phyloP scores from a whole-genome alignment of 2,888 invertebrate genomes.

The Eugnorisma glareosa region DNA sequence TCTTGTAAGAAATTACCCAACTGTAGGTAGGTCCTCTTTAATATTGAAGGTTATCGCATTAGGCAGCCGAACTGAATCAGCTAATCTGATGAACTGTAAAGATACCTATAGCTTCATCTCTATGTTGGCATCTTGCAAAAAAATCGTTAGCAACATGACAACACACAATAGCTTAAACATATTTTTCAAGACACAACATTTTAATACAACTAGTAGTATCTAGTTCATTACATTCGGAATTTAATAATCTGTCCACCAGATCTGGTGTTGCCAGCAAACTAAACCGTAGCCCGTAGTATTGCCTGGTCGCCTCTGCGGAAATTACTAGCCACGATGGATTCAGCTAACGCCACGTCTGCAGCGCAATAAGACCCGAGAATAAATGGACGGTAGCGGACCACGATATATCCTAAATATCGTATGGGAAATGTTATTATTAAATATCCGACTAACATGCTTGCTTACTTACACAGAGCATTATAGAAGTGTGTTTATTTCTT shows the following conservation, averaged over 20 bases:
- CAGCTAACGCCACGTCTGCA: slow-evolving; percentile 65
- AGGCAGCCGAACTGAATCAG: neutral
- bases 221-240: neutral
- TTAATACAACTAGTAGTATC: neutral
- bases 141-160: too few relatives aligned
- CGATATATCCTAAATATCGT: slow-evolving; percentile 60
- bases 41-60: slow-evolving; percentile 1
- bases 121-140: neutral
- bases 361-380: slow-evolving; percentile 65
- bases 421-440: slow-evolving; percentile 64
- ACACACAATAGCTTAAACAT: too few relatives aligned
- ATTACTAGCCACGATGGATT: slow-evolving; percentile 75
- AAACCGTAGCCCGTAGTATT: slow-evolving; percentile 44
- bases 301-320: slow-evolving; percentile 71
- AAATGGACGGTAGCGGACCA: slow-evolving; percentile 57
- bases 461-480: slow-evolving; percentile 23
- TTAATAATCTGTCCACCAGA: slow-evolving; percentile 25
- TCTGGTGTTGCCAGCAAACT: slow-evolving; percentile 35
- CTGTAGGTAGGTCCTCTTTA: neutral
- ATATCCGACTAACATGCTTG: slow-evolving; percentile 46
- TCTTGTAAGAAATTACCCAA: slow-evolving; percentile 19
- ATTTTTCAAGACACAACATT: neutral
- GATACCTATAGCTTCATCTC: too few relatives aligned
- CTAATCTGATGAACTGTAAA: slow-evolving; percentile 27
- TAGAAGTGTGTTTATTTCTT: neutral